Evolutionary conservation across 2,888 invertebrate species (phyloP), one percentile per base, ranked within the genome.

Genomic region (Epistrophe grossulariae): DNA sequence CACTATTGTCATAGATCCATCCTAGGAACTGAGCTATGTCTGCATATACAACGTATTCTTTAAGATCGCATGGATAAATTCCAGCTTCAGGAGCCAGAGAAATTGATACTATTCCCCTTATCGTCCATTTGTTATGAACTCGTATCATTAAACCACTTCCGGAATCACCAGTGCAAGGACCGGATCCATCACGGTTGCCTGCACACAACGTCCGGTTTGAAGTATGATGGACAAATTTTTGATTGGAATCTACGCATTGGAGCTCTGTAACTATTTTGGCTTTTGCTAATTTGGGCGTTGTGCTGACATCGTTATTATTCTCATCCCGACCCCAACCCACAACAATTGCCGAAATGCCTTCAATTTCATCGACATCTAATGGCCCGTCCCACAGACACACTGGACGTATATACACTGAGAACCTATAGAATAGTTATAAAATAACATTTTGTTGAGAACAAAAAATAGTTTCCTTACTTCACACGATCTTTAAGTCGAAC

Each of bases 41-140:
- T 0, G 94, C 94, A 89, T 95, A 95, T 13, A 95, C 93, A 2
- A 94, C 92, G 89, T 94, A 96, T 87, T 95, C 94, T 17, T 93
- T 91, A 0, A 95, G 93, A 89, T 95, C 94, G 89, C 96, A 96
- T 0, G 92, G 90, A 55, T 89, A 91, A 60, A 92, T 87, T 2
- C 88, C n/a, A 9, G 15, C 31, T n/a, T 89, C 52, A 2, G 31
- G 5, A 31, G 7, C 5, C 31, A 93, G 89, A 0, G 94, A 93
- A 19, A 92, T 90, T 0, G 94, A 94, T 6, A 94, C 93, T 43
- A 94, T 91, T 2, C 94, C 94, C n/a, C 93, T 90, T 1, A 94
- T 89, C 19, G 90, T 89, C 93, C 93, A 94, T 70, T 90, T 91
- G 17, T 90, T 90, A 55, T 91, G 90, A 57, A 89, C 90, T 50